These are phyloP conservation scores for Anguilla marmorata DNA, from an alignment of 2,797 vertebrate species.

Conservation along the genomic window DNA sequence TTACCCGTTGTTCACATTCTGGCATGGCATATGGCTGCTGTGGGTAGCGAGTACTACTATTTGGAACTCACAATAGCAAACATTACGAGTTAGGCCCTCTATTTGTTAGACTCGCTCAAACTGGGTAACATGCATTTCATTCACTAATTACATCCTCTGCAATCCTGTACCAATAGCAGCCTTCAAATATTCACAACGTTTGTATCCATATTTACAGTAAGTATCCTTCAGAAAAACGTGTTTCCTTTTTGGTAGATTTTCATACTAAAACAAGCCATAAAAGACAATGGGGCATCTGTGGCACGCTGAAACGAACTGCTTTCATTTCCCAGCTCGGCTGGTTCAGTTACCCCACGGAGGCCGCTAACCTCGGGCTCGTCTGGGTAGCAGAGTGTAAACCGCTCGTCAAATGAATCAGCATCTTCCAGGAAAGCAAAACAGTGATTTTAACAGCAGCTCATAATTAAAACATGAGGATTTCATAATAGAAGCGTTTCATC, in stretches of 20 bases:
- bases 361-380: not conserved
- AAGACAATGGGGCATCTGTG: not conserved
- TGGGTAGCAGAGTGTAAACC: not conserved
- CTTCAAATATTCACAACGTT: not conserved
- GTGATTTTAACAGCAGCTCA: constrained; percentile 1
- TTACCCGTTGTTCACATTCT: not conserved
- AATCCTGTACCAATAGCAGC: not conserved
- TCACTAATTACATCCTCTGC: not conserved
- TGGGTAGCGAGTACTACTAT: not conserved
- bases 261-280: not conserved
- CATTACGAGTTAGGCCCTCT: not conserved
- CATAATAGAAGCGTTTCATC: not conserved
- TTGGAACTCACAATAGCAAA: not conserved
- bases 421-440: not conserved
- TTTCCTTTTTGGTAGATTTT: not conserved
- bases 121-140: not conserved
- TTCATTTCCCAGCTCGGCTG: not conserved
- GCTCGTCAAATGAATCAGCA: not conserved
- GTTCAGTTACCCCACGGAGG: not conserved
- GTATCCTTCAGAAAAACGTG: not conserved
- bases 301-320: not conserved
- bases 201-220: not conserved
- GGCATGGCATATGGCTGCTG: not conserved
- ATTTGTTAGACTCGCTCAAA: not conserved
- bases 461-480: constrained; percentile 2